A percentile compares a stretch with the other conserved stretches of the same genome.
Evolutionary conservation across 2,888 invertebrate species (phyloP).

Genomic region (Leptothorax acervorum): DNA sequence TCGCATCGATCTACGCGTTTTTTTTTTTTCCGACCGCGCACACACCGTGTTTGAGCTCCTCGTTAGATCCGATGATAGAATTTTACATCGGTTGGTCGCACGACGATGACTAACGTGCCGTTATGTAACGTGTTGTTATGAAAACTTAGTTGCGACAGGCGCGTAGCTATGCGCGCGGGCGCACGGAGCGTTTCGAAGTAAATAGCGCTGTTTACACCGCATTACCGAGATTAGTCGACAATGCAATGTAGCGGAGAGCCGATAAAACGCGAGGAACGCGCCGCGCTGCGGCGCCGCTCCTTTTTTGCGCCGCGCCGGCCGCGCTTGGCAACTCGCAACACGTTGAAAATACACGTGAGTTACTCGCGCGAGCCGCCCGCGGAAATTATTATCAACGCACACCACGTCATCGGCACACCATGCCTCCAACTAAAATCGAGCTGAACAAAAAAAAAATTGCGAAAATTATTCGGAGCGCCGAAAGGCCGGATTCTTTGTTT

Average conservation of each 20-base stretch:
- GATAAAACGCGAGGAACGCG: constrained; percentile 45
- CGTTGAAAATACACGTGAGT: constrained; percentile 50
- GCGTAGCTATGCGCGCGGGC: constrained; percentile 22
- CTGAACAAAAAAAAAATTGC: not conserved
- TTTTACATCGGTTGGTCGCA: not conserved
- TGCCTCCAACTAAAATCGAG: not conserved
- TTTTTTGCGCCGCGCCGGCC: constrained; percentile 20
- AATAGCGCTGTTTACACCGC: constrained; percentile 48
- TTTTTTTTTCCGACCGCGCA: not conserved
- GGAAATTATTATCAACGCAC: constrained; percentile 25
- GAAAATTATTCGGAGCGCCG: not conserved
- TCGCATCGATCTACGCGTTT: not conserved
- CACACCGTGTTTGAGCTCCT: not conserved
- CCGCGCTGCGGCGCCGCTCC: constrained; percentile 17
- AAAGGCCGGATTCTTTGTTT: not conserved
- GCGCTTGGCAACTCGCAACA: constrained; percentile 22
- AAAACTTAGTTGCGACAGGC: constrained; percentile 39
- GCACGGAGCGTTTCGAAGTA: constrained; percentile 43
- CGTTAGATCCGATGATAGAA: constrained; percentile 33
- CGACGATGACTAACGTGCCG: constrained; percentile 63
- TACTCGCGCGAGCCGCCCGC: constrained; percentile 13
- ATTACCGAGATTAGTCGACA: constrained; percentile 49
- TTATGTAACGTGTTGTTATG: constrained; percentile 62
- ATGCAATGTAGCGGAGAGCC: constrained; percentile 23
- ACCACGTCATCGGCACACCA: not conserved